A percentile compares a stretch with the other conserved stretches of the same genome.
Conservation (phyloP, 2,797 vertebrate genomes). For the Artibeus jamaicensis region DNA sequence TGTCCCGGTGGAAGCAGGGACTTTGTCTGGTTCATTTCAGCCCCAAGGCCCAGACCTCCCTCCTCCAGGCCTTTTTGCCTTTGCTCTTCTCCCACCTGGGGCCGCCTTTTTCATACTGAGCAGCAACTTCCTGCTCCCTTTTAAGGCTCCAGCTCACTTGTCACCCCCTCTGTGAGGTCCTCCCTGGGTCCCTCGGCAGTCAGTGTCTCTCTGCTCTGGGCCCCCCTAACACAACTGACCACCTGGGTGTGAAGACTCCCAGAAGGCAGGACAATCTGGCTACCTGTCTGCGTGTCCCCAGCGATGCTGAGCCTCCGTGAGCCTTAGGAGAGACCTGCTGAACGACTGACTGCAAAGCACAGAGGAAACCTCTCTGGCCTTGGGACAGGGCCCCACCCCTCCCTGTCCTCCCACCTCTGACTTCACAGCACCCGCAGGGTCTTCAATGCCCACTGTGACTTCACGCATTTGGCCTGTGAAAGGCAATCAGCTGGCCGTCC, state of each 20-base stretch:
- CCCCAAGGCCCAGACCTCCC: background rate
- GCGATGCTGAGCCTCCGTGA: background rate
- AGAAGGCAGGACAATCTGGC: background rate
- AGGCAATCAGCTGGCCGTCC: background rate
- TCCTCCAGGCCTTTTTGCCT: background rate
- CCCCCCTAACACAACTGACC: background rate
- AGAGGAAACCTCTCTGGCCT: background rate
- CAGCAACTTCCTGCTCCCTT: background rate
- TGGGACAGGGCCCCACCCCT: background rate
- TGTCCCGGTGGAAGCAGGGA: background rate
- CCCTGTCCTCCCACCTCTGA: background rate
- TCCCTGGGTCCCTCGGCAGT: background rate
- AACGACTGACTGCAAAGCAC: background rate
- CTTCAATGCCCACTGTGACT: slow-evolving; percentile 63
- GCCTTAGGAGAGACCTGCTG: background rate
- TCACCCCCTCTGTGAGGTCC: background rate
- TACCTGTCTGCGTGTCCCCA: background rate
- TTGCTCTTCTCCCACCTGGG: background rate
- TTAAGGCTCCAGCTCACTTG: background rate
- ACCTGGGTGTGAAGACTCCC: background rate
- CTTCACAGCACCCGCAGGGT: background rate
- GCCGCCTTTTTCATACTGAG: background rate
- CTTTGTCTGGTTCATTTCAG: background rate
- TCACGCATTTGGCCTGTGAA: slow-evolving; percentile 29
- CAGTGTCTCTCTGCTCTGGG: background rate